These are phyloP conservation scores for Drosophila neocordata DNA, from an alignment of 1,140 invertebrate genomes.

Conservation along the genomic window DNA sequence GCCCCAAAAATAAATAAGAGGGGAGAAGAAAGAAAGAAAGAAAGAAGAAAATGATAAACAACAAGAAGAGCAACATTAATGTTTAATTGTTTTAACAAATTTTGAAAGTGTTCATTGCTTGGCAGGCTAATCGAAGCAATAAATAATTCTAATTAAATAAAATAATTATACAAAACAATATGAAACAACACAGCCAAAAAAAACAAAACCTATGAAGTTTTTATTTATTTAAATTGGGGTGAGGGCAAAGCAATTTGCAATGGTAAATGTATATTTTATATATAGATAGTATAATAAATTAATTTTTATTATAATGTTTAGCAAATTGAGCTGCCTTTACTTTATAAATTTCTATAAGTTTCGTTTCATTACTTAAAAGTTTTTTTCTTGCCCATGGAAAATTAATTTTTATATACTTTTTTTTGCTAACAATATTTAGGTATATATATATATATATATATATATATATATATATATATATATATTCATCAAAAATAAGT, in stretches of 20 bases:
- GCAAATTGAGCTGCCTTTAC: too few relatives aligned
- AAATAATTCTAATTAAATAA: conserved; percentile 13
- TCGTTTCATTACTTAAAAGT: too few relatives aligned
- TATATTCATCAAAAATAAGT: too few relatives aligned
- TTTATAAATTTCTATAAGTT: too few relatives aligned
- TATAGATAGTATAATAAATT: too few relatives aligned
- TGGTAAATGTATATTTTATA: too few relatives aligned
- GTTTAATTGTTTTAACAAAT: conserved; percentile 1
- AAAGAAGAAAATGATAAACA: not conserved
- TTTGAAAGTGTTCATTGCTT: conserved; percentile 8
- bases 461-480: too few relatives aligned
- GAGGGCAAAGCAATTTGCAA: not conserved
- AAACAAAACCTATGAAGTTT: not conserved
- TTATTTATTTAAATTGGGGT: not conserved
- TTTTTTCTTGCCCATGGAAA: too few relatives aligned
- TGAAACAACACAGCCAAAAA: not conserved
- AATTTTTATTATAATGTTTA: too few relatives aligned
- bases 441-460: too few relatives aligned
- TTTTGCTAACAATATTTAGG: too few relatives aligned
- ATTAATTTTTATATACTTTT: too few relatives aligned
- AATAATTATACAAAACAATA: conserved; percentile 5
- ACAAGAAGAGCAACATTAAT: not conserved
- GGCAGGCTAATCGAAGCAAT: conserved; percentile 10
- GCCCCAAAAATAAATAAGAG: not conserved
- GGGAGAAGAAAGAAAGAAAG: not conserved